Conservation (phyloP, 2,888 invertebrate species). For the Tetragnatha montana region DNA sequence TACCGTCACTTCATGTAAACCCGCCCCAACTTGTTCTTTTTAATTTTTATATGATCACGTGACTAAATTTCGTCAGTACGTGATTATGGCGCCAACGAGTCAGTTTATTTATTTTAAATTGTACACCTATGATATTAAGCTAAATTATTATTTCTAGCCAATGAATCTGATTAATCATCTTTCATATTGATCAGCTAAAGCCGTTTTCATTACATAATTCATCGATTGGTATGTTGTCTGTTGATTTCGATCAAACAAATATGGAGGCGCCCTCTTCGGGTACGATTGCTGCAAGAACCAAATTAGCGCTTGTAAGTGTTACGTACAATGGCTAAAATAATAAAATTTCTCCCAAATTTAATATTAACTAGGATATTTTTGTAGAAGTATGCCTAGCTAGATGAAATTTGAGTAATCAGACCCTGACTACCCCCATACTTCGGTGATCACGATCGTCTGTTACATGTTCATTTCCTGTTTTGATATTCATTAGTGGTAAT, state of each 20-base stretch:
- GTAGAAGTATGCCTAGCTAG: too few relatives aligned
- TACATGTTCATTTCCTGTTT: not conserved
- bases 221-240: constrained; percentile 44
- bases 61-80: constrained; percentile 63
- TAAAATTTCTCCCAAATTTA: not conserved
- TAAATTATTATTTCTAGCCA: not conserved
- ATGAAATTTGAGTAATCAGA: too few relatives aligned
- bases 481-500: not conserved
- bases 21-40: too few relatives aligned
- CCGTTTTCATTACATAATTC: not conserved
- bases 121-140: not conserved
- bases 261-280: constrained; percentile 70
- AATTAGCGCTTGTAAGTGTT: not conserved
- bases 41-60: constrained; percentile 41
- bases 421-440: too few relatives aligned
- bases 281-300: constrained; percentile 28
- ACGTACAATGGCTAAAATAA: not conserved
- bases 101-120: constrained; percentile 38
- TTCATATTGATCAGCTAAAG: not conserved
- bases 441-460: not conserved
- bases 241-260: constrained; percentile 62
- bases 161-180: not conserved
- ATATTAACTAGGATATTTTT: too few relatives aligned
- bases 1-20: too few relatives aligned
- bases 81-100: constrained; percentile 67